Conservation (phyloP, 2,797 vertebrate genomes). For the Prionace glauca region DNA sequence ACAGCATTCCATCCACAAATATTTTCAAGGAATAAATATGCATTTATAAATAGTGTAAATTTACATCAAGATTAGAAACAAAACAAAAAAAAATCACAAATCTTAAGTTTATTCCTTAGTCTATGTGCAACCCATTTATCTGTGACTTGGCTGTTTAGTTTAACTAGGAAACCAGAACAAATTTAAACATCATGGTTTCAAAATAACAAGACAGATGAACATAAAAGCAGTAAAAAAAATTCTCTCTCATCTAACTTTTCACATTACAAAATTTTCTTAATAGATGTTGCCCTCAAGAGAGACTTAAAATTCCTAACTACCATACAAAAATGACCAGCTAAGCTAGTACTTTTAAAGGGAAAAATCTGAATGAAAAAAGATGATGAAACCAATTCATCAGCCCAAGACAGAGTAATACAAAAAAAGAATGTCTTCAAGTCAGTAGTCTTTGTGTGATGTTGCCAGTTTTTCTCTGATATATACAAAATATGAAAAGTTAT, state of each 20-base stretch:
- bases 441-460: slow-evolving; percentile 89
- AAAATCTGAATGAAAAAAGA: slow-evolving; percentile 57
- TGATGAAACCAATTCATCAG: slow-evolving; percentile 69
- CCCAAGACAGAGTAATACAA: slow-evolving; percentile 73
- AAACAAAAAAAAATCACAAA: slow-evolving; percentile 79
- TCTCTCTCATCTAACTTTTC: slow-evolving; percentile 70
- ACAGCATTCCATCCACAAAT: slow-evolving; percentile 99
- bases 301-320: slow-evolving; percentile 81
- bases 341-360: slow-evolving; percentile 72
- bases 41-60: slow-evolving; percentile 99
- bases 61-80: slow-evolving; percentile 99
- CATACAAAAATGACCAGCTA: slow-evolving; percentile 82
- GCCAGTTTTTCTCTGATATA: slow-evolving; percentile 86
- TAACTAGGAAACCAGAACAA: slow-evolving; percentile 71
- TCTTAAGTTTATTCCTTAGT: slow-evolving; percentile 92
- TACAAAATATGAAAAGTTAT: slow-evolving; percentile 78
- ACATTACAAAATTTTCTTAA: slow-evolving; percentile 70
- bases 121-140: slow-evolving; percentile 96
- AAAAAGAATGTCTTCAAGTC: slow-evolving; percentile 82
- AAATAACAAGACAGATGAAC: slow-evolving; percentile 70
- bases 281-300: slow-evolving; percentile 62
- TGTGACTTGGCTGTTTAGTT: slow-evolving; percentile 84
- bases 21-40: slow-evolving; percentile 99
- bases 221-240: slow-evolving; percentile 76
- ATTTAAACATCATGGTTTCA: slow-evolving; percentile 69